Base-by-base conservation (phyloP, 2,888 invertebrate species). In the Ochropacha duplaris region DNA sequence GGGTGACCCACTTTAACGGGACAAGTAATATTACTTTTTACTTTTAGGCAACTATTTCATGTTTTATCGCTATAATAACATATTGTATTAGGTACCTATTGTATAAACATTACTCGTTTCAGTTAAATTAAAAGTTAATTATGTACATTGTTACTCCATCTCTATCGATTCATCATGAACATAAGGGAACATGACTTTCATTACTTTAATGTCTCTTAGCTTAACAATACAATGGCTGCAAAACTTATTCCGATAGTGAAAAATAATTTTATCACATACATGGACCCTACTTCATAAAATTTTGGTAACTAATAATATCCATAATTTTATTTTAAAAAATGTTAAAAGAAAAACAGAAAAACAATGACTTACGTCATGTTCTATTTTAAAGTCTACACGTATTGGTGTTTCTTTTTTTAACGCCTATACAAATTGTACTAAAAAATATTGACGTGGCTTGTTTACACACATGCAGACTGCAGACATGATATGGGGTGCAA, bases 1-100 rank as follows among this genome's bases (percentile, higher is more conserved):
- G 88, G 92, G 92, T 93, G 92, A 92, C 92, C 92, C 92, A 92
- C 92, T 92, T 92, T 92, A 92, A 88, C 92, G 88, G 92, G 90
- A 92, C 92, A 92, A 92, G 92, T 92, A 92, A 92, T 92, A 92
- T 92, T 92, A 92, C 92, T 92, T 92, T 92, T 91, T 92, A 92
- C 92, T 92, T 92, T 92, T 92, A 91, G 92, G 92, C 92, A 92
- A 92, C 92, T 92, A 92, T 92, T 92, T 91, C 89, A 90, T 86
- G 88, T 92, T 92, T 90, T 91, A 91, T 88, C 86, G 86, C 81
- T 84, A 89, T 90, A 86, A 89, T 89, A 89, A 88, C 83, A 87
- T 85, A 81, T n/a, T n/a, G n/a, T 81, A 86, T 79, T 72, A n/a
- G n/a, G n/a, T n/a, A 77, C 50, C 64, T 71, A 72, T 79, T 80